These are phyloP conservation scores for Aphelenchoides bicaudatus DNA, from an alignment of 2,888 invertebrate species.

Conservation along the genomic window DNA sequence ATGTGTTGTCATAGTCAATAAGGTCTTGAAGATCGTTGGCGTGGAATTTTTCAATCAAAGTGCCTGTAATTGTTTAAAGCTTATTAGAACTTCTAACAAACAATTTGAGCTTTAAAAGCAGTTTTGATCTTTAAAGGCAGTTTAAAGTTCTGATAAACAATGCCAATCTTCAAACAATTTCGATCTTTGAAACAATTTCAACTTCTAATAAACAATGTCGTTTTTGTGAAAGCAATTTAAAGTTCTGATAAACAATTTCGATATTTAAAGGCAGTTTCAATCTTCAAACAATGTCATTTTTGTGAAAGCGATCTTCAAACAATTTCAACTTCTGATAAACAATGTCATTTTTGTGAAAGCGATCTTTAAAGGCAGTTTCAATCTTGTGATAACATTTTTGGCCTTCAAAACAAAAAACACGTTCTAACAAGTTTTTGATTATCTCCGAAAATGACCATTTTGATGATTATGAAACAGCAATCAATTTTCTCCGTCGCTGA, in stretches of 20 bases:
- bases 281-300: too few relatives aligned
- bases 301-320: not conserved
- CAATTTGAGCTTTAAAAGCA: not conserved
- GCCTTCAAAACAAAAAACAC: too few relatives aligned
- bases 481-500: too few relatives aligned
- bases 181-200: constrained; percentile 4
- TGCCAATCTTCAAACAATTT: not conserved
- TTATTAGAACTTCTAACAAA: not conserved
- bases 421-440: too few relatives aligned
- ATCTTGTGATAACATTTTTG: too few relatives aligned
- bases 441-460: too few relatives aligned
- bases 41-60: constrained; percentile 8
- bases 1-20: constrained; percentile 29
- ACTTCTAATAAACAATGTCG: too few relatives aligned
- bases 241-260: not conserved
- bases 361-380: too few relatives aligned
- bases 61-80: not conserved
- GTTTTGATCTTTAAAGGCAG: not conserved
- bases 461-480: too few relatives aligned
- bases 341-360: too few relatives aligned
- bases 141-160: not conserved
- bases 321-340: constrained; percentile 19
- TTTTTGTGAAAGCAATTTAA: too few relatives aligned
- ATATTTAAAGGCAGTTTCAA: too few relatives aligned
- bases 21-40: constrained; percentile 19